Evolutionary conservation across 2,888 invertebrate genomes (phyloP).

Genomic region (Philhelius pedissequus): DNA sequence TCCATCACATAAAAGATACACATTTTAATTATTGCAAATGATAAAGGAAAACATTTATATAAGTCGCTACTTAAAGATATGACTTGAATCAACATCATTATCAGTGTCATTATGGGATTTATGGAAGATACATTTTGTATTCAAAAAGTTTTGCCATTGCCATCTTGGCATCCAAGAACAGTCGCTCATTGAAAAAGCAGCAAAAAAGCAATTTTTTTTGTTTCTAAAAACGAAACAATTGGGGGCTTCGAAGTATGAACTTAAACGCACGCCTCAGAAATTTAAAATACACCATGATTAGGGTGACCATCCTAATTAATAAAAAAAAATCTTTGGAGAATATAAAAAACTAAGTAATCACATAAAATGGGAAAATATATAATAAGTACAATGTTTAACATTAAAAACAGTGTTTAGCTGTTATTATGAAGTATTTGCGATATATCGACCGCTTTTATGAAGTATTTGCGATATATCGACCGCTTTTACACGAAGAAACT

Average conservation of each 20-base stretch:
- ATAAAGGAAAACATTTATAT: constrained; percentile 35
- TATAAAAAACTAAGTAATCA: no score
- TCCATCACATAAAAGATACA: constrained; percentile 33
- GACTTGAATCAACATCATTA: constrained; percentile 50
- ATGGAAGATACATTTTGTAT: constrained; percentile 26
- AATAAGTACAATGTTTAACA: no score
- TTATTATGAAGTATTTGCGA: no score
- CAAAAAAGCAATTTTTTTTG: neutral
- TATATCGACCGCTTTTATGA: no score
- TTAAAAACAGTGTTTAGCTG: no score
- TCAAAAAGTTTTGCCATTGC: constrained; percentile 34
- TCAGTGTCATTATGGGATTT: constrained; percentile 52
- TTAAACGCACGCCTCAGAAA: neutral
- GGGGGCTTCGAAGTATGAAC: constrained; percentile 5
- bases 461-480: no score
- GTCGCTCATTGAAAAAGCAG: constrained; percentile 5
- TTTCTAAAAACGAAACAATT: neutral
- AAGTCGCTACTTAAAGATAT: neutral
- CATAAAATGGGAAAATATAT: no score
- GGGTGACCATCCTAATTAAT: neutral
- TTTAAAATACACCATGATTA: neutral
- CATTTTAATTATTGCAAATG: constrained; percentile 56
- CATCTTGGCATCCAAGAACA: neutral
- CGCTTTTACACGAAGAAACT: no score
- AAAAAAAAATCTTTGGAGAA: neutral